Percentiles rank a stretch among this genome's conserved stretches.
phyloP scores from a whole-genome alignment of 2,113 vertebrate genomes.

The Dendropsophus ebraccatus region DNA sequence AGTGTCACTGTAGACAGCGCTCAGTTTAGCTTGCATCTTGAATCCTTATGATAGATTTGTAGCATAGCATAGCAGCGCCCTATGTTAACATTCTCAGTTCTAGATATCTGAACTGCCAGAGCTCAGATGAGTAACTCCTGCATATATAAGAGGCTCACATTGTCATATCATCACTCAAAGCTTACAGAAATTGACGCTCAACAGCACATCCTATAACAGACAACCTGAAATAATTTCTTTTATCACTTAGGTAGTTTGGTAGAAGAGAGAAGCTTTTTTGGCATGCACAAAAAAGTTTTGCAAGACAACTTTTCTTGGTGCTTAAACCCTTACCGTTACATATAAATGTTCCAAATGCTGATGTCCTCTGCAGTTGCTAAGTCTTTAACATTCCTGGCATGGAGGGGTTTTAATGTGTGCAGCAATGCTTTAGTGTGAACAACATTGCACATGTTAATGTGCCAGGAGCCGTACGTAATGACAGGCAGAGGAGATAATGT shows the following conservation, averaged over 20 bases:
- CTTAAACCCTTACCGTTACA: too few species aligned
- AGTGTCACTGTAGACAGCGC: neutral
- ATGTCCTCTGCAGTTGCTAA: too few species aligned
- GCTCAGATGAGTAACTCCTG: neutral
- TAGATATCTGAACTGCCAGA: neutral
- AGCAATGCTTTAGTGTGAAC: too few species aligned
- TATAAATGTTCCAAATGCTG: too few species aligned
- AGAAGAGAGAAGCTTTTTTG: too few species aligned
- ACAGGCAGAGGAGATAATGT: too few species aligned
- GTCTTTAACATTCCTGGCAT: too few species aligned
- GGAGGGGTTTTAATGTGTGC: too few species aligned
- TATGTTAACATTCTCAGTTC: neutral
- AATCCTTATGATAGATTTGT: slow-evolving; percentile 15
- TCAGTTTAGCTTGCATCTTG: neutral
- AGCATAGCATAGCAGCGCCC: neutral
- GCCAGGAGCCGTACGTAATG: too few species aligned
- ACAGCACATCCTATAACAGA: neutral
- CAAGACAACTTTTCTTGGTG: too few species aligned
- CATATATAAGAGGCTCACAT: neutral
- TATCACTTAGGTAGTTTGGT: neutral
- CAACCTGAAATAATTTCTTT: neutral
- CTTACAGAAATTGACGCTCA: neutral
- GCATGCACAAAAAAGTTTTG: too few species aligned
- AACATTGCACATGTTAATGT: too few species aligned
- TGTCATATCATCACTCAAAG: neutral